Conservation (phyloP, 2,888 invertebrate species). For the Mythimna lalbum region DNA sequence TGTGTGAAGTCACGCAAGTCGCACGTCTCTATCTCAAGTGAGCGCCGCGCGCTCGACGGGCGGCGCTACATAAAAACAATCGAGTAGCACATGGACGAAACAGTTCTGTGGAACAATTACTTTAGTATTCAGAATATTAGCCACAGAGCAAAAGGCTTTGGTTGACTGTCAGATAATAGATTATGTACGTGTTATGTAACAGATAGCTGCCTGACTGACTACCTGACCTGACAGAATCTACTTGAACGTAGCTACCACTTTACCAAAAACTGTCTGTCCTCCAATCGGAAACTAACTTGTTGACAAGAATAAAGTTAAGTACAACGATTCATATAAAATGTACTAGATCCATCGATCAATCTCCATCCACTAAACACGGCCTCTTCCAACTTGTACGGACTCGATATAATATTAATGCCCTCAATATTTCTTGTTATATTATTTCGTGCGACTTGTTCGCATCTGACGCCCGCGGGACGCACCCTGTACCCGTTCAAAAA, state of each 20-base stretch:
- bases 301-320: constrained; percentile 6
- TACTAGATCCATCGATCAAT: constrained; percentile 23
- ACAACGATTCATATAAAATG: constrained; percentile 6
- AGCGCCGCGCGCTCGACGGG: background rate
- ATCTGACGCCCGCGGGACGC: constrained; percentile 15
- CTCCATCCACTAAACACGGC: constrained; percentile 12
- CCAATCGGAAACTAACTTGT: background rate
- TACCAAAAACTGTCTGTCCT: background rate
- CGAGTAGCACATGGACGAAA: background rate
- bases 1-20: background rate
- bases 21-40: background rate
- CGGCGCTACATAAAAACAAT: background rate
- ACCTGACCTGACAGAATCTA: background rate
- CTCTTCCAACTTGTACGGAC: constrained; percentile 13
- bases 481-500: constrained; percentile 47
- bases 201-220: background rate
- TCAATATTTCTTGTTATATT: constrained; percentile 24
- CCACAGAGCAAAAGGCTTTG: too few species aligned
- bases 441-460: constrained; percentile 15
- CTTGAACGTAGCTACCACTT: too few species aligned
- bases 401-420: constrained; percentile 29
- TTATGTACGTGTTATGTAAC: too few species aligned
- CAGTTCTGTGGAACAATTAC: background rate
- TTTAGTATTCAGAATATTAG: background rate
- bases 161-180: too few species aligned